These are phyloP conservation scores for Dendroctonus ponderosae DNA, from an alignment of 1,140 invertebrate species.

Conservation along the genomic window DNA sequence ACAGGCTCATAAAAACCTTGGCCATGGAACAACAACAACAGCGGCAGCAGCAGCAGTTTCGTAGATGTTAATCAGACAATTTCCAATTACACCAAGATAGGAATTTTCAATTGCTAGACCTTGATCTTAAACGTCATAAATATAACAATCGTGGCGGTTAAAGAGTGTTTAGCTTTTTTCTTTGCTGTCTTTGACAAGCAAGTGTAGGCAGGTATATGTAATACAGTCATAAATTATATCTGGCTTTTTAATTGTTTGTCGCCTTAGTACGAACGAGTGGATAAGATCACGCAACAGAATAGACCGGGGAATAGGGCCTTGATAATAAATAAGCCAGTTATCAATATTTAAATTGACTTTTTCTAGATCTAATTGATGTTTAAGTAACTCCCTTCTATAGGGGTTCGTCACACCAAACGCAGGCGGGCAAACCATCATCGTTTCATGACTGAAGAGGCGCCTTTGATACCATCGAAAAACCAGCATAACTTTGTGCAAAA, in stretches of 20 bases:
- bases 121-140: slow-evolving; percentile 34
- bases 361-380: too few relatives aligned
- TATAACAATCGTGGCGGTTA: slow-evolving; percentile 30
- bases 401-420: too few relatives aligned
- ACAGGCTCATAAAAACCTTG: too few relatives aligned
- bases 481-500: too few relatives aligned
- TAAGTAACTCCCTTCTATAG: too few relatives aligned
- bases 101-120: slow-evolving; percentile 30
- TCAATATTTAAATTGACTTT: too few relatives aligned
- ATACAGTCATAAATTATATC: slow-evolving; percentile 32
- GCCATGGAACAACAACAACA: too few relatives aligned
- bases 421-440: too few relatives aligned
- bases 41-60: too few relatives aligned
- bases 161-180: not conserved
- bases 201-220: slow-evolving; percentile 31
- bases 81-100: slow-evolving; percentile 3
- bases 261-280: slow-evolving; percentile 1
- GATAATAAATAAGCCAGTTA: too few relatives aligned
- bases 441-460: too few relatives aligned
- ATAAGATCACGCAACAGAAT: slow-evolving; percentile 26
- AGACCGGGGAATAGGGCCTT: not conserved
- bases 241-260: slow-evolving; percentile 26
- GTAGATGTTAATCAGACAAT: slow-evolving; percentile 4
- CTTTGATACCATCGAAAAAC: too few relatives aligned
- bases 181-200: slow-evolving; percentile 27